Percentiles rank a stretch among this genome's conserved stretches.
Evolutionary conservation across 2,888 invertebrate species (phyloP).

Genomic region (Mystacides longicornis): DNA sequence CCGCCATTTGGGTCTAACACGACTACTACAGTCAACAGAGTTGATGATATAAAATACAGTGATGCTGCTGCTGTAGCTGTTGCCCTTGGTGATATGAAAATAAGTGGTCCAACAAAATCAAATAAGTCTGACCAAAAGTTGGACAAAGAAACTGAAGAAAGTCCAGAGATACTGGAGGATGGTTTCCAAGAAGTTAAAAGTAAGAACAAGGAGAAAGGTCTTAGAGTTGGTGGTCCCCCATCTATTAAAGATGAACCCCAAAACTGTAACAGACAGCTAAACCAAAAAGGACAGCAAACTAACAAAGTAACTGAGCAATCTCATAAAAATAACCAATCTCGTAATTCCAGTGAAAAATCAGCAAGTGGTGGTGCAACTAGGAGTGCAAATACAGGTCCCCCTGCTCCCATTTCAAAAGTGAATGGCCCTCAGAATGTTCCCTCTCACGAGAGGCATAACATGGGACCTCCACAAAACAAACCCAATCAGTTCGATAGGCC

Average conservation of each 20-base stretch:
- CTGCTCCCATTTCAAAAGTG: conserved; percentile 25
- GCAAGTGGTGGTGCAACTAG: conserved; percentile 25
- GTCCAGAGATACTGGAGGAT: conserved; percentile 49
- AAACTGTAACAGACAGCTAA: conserved; percentile 3
- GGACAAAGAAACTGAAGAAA: conserved; percentile 33
- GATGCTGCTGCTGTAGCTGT: conserved; percentile 50
- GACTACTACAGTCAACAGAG: conserved; percentile 39
- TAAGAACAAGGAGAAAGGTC: conserved; percentile 65
- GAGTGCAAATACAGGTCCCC: conserved; percentile 15
- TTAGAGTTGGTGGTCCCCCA: conserved; percentile 30
- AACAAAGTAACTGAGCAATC: conserved; percentile 31
- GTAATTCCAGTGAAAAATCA: conserved; percentile 41
- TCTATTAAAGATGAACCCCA: conserved; percentile 17
- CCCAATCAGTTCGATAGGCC: conserved; percentile 35
- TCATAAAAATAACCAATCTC: conserved; percentile 41
- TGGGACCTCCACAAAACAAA: conserved; percentile 38
- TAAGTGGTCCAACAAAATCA: conserved; percentile 37
- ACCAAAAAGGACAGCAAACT: conserved; percentile 33
- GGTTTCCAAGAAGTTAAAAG: conserved; percentile 82
- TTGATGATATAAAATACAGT: conserved; percentile 48
- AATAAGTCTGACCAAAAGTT: conserved; percentile 37
- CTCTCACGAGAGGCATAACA: conserved; percentile 40
- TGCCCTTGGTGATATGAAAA: conserved; percentile 39
- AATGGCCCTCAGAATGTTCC: conserved; percentile 39
- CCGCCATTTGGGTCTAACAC: conserved; percentile 16